Conservation (phyloP, 2,888 invertebrate genomes). For the Cantharis lateralis region DNA sequence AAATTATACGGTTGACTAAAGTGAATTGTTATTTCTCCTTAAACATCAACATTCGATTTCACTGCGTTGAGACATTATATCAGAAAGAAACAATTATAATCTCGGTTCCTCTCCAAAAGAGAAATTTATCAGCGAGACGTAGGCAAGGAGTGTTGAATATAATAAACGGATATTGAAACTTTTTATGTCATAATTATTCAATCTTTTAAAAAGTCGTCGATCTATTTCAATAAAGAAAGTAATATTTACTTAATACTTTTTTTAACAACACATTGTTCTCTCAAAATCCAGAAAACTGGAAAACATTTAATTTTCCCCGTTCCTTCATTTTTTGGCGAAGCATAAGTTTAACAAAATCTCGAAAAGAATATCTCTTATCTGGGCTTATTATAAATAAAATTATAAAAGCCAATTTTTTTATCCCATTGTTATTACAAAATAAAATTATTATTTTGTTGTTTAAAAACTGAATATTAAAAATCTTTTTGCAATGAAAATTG, state of each 20-base stretch:
- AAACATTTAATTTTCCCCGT: no score
- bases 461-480: no score
- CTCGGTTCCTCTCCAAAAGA: conserved; percentile 9
- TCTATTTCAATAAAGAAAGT: neutral
- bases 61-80: conserved; percentile 8
- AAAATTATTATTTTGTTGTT: no score
- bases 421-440: no score
- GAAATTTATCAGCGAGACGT: conserved; percentile 6
- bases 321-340: no score
- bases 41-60: conserved; percentile 11
- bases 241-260: neutral
- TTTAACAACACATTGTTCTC: neutral
- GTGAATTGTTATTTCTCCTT: conserved; percentile 3
- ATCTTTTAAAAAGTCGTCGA: neutral
- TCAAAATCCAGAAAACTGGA: neutral
- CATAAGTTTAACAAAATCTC: no score
- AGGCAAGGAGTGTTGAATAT: neutral
- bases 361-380: no score
- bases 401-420: no score
- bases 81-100: conserved; percentile 7
- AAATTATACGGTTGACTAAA: neutral
- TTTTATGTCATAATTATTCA: conserved; percentile 5
- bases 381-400: no score
- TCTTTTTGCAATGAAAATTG: no score
- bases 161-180: neutral